A percentile compares a stretch with the other conserved stretches of the same genome.
phyloP scores from a whole-genome alignment of 2,797 vertebrate species.

The Alca torda region DNA sequence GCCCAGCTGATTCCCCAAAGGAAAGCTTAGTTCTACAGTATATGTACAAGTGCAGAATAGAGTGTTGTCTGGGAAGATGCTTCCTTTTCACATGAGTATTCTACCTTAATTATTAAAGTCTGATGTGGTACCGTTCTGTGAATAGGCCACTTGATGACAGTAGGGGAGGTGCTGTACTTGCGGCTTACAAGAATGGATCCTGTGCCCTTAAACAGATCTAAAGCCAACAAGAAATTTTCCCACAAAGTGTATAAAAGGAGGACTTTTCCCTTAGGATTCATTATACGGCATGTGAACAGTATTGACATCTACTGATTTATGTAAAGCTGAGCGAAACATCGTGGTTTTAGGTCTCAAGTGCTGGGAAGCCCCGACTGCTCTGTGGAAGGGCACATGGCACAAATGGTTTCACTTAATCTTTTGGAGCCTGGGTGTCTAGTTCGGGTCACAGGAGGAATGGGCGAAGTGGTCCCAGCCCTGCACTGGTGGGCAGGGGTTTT shows the following conservation, averaged over 20 bases:
- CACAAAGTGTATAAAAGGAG: background rate
- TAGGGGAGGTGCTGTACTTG: background rate
- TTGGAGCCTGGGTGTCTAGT: background rate
- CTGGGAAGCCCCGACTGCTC: background rate
- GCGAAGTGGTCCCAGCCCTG: background rate
- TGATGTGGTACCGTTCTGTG: background rate
- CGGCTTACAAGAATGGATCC: background rate
- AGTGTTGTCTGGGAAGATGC: background rate
- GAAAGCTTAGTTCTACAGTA: background rate
- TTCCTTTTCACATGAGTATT: background rate
- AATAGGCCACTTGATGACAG: background rate
- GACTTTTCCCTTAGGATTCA: constrained; percentile 18
- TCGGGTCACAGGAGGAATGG: background rate
- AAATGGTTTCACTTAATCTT: constrained; percentile 21
- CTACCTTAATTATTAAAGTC: background rate
- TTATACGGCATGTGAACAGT: constrained; percentile 1
- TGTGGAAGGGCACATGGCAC: background rate
- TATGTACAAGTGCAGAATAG: background rate
- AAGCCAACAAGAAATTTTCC: constrained; percentile 18
- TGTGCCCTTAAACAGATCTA: constrained; percentile 1
- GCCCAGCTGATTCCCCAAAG: background rate
- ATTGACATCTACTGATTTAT: constrained; percentile 12
- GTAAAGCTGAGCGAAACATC: background rate
- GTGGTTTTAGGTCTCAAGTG: background rate
- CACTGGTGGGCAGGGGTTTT: background rate